These are phyloP conservation scores for Pseudorhombus dupliciocellatus DNA, from an alignment of 2,113 vertebrate species.

Conservation along the genomic window DNA sequence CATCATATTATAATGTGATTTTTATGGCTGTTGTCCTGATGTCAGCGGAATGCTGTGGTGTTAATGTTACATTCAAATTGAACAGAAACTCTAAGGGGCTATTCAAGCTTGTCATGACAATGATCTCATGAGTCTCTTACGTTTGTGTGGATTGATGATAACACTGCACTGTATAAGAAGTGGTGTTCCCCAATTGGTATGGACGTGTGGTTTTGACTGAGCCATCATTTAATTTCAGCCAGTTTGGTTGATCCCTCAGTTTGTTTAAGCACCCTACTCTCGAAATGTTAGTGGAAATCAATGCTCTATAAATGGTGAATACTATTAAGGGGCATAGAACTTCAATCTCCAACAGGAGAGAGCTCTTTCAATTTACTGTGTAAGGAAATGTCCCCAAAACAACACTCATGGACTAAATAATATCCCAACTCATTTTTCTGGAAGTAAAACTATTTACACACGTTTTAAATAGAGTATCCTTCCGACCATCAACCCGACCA, in stretches of 20 bases:
- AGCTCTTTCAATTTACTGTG: background rate
- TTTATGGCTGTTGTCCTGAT: too few relatives aligned
- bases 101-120: background rate
- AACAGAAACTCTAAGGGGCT: background rate
- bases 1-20: too few relatives aligned
- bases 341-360: background rate
- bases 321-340: background rate
- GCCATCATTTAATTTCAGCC: background rate
- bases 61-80: too few relatives aligned
- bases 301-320: background rate
- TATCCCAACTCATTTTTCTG: too few relatives aligned
- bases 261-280: background rate
- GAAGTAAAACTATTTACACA: too few relatives aligned
- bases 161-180: background rate
- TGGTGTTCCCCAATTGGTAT: background rate
- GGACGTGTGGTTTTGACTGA: background rate
- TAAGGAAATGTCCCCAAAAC: too few relatives aligned
- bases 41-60: too few relatives aligned
- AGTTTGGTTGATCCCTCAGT: background rate
- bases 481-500: too few relatives aligned
- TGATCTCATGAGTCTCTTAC: background rate
- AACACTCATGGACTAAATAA: too few relatives aligned
- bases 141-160: background rate
- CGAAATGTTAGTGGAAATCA: background rate
- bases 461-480: too few relatives aligned